Evolutionary conservation across 2,113 vertebrate genomes (phyloP), one percentile per base, ranked within the genome.

Genomic region (Sus scrofa): DNA sequence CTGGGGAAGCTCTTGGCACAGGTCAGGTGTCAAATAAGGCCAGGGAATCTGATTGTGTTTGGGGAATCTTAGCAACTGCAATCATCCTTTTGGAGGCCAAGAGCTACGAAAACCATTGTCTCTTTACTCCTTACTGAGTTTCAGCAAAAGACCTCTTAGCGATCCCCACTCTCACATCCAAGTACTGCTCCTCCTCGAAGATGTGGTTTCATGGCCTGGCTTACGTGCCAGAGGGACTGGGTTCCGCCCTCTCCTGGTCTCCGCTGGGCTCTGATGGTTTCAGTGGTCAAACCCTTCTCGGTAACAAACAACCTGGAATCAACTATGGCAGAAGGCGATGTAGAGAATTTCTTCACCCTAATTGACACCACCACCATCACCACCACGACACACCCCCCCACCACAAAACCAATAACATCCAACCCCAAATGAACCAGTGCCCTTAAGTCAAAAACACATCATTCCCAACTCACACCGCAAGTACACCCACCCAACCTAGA

Each of bases 1-100:
- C 0, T 0, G 22, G 39, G 26, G 2, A 18, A 62, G 30, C 9
- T 37, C 52, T 20, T 15, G n/a, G 68, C 13, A 67, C 2, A 52
- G 27, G 13, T n/a, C 32, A 56, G 27, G 24, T 39, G 3, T 52
- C 30, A 65, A 20, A 3, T 74, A 34, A 56, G 58, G 2, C 54
- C 71, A 50, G 19, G 4, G 60, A 58, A 27, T 32, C 22, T 81
- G 26, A 8, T 58, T 84, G 68, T 82, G 26, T 70, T 65, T 16
- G 6, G 60, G 24, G 39, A 34, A 16, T 50, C 34, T 74, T 18
- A 63, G 65, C 58, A 79, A 56, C 44, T 3, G 39, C 12, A n/a
- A 4, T 34, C 19, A 13, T 26, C n/a, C 34, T 34, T 52, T 70
- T 13, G 44, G 68, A 83, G 27, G 4, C 9, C 12, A 44, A 34